Conservation (phyloP, 37 sponge, comb jelly and placozoan species). For the Ephydatia muelleri region DNA sequence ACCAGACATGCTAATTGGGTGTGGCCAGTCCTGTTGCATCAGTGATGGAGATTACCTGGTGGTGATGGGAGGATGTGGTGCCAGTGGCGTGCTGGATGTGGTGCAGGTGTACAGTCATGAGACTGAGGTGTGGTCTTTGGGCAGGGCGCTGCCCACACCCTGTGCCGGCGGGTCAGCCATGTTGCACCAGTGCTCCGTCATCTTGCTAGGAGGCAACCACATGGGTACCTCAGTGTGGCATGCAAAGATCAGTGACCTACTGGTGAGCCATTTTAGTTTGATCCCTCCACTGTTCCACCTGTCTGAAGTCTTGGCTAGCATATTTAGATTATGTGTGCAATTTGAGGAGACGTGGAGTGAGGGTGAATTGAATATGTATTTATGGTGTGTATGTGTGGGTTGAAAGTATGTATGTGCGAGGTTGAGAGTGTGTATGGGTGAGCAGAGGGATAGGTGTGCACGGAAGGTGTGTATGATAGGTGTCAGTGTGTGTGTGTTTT, state of each 20-base stretch:
- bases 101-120: background rate
- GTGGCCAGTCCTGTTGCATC: background rate
- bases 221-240: background rate
- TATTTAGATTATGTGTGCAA: too few species aligned
- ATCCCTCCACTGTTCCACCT: too few species aligned
- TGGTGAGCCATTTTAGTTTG: too few species aligned
- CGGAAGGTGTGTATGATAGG: too few species aligned
- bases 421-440: too few species aligned
- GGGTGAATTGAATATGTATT: too few species aligned
- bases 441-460: too few species aligned
- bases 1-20: background rate
- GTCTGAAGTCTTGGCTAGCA: too few species aligned
- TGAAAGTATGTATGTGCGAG: too few species aligned
- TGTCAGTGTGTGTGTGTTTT: too few species aligned
- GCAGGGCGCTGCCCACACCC: background rate
- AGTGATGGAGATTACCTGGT: background rate
- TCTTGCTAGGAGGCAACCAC: background rate
- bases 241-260: background rate
- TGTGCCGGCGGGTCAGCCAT: background rate
- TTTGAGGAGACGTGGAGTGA: too few species aligned
- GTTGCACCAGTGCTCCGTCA: background rate
- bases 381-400: too few species aligned
- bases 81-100: background rate
- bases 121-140: background rate
- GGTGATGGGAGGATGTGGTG: background rate